These are phyloP conservation scores for Mastigias papua DNA, from an alignment of 30 jellyfish, hydroid and myxozoan genomes.

Conservation along the genomic window DNA sequence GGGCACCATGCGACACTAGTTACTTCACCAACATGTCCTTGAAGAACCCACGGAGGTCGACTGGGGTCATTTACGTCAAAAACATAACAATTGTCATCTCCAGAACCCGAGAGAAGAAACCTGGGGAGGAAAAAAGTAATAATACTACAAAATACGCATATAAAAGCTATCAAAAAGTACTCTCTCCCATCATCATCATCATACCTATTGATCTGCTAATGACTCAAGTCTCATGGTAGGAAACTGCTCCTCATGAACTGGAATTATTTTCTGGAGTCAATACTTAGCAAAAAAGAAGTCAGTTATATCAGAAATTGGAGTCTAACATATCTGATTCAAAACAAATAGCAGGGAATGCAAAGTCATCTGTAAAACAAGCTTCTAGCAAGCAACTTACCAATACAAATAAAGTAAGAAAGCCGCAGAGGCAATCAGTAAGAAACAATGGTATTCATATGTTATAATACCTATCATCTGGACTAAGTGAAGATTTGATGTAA, in stretches of 20 bases:
- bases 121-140: slow-evolving; percentile 37
- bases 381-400: no score
- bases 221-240: no score
- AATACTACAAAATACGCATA: no score
- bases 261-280: no score
- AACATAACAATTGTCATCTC: slow-evolving; percentile 92
- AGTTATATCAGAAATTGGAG: not conserved
- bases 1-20: slow-evolving; percentile 99
- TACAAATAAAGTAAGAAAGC: not conserved
- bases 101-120: slow-evolving; percentile 94
- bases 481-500: slow-evolving; percentile 92
- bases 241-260: no score
- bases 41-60: slow-evolving; percentile 90
- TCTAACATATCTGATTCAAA: not conserved
- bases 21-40: slow-evolving; percentile 98
- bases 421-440: not conserved
- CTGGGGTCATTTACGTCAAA: slow-evolving; percentile 84
- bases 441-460: not conserved
- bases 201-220: no score
- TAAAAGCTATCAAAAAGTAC: no score
- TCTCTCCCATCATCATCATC: no score
- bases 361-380: no score
- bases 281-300: no score
- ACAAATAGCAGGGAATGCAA: no score
- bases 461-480: slow-evolving; percentile 95